phyloP scores from a whole-genome alignment of 1,140 invertebrate genomes.

The Heliconius congener region DNA sequence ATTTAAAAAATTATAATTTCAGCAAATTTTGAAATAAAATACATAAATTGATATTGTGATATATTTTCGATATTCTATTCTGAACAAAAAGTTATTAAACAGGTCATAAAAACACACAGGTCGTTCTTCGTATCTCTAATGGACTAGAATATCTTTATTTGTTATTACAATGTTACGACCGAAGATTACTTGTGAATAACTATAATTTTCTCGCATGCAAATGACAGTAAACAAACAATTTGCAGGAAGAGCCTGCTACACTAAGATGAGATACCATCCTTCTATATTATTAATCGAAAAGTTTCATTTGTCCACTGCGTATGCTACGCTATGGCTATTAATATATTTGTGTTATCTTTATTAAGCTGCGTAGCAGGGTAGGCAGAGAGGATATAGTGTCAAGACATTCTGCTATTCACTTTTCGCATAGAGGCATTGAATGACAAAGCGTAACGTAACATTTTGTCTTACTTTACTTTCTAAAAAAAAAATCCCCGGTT shows the following conservation, averaged over 20 bases:
- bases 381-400: no score
- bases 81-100: background rate
- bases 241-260: background rate
- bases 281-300: background rate
- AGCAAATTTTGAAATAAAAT: no score
- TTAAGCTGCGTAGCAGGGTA: no score
- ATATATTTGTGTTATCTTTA: no score
- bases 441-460: no score
- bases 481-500: no score
- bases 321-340: background rate
- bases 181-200: background rate
- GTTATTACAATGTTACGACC: background rate
- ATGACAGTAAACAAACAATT: slow-evolving; percentile 7
- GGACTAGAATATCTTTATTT: slow-evolving; percentile 5
- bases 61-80: background rate
- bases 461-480: no score
- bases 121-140: background rate
- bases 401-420: no score
- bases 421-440: no score
- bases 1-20: no score
- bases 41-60: no score
- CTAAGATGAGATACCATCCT: background rate
- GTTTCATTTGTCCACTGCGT: background rate
- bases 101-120: background rate
- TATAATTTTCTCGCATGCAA: background rate